phyloP scores from a whole-genome alignment of 1,140 invertebrate species.

The Drosophila micromelanica region DNA sequence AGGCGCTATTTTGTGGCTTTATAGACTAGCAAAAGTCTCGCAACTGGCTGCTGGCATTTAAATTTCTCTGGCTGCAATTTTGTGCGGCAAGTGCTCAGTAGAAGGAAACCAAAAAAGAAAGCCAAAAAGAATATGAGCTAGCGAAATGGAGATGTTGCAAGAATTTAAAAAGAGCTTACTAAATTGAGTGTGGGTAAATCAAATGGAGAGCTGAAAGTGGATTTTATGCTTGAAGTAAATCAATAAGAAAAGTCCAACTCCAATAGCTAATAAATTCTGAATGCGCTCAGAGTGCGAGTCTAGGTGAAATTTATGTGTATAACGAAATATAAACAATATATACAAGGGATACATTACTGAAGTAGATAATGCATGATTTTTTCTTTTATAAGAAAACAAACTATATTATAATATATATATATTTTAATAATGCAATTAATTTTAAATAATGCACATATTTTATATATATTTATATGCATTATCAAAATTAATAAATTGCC shows the following conservation, averaged over 20 bases:
- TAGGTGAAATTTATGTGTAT: not conserved
- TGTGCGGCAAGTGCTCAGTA: not conserved
- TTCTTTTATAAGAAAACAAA: too few species aligned
- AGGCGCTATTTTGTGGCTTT: slow-evolving; percentile 4
- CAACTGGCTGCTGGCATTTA: not conserved
- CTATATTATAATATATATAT: too few species aligned
- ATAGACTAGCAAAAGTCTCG: not conserved
- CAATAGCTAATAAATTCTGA: slow-evolving; percentile 35
- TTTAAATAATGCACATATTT: too few species aligned
- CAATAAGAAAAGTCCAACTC: slow-evolving; percentile 19
- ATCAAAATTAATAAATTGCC: too few species aligned
- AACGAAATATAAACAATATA: not conserved
- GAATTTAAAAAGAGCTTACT: not conserved
- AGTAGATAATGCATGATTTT: too few species aligned
- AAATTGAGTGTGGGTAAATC: slow-evolving; percentile 6
- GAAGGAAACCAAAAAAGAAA: not conserved
- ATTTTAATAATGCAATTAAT: too few species aligned
- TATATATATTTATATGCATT: too few species aligned
- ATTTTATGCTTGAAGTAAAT: slow-evolving; percentile 30
- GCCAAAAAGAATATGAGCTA: not conserved
- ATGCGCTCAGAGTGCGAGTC: not conserved
- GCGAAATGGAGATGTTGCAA: not conserved
- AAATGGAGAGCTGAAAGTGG: slow-evolving; percentile 11
- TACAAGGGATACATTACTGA: too few species aligned
- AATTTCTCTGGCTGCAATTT: not conserved